Conservation (phyloP, 2,888 invertebrate species). For the Orchesellides sinensis region DNA sequence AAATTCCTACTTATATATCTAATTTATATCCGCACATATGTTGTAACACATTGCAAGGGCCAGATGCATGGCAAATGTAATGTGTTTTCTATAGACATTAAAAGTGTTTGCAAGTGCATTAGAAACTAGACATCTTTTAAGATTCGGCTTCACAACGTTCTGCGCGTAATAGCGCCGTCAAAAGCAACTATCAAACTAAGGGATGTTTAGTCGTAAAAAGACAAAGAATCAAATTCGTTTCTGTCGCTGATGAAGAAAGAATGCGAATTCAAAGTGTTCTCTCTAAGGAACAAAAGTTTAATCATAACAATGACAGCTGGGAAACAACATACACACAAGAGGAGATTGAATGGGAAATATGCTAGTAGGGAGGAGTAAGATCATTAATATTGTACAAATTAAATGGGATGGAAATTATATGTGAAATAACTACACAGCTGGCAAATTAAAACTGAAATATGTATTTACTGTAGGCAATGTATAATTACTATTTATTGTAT, state of each 20-base stretch:
- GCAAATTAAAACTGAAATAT: neutral
- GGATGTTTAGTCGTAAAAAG: neutral
- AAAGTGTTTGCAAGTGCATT: slow-evolving; percentile 6
- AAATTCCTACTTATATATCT: no score
- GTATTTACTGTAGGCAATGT: no score
- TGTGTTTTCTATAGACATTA: slow-evolving; percentile 1
- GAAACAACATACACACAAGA: neutral
- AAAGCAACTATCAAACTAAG: neutral
- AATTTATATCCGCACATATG: no score
- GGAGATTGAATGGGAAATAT: neutral
- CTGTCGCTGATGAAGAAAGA: no score
- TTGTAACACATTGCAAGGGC: no score
- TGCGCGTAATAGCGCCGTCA: neutral
- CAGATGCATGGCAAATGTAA: neutral
- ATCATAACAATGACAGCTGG: slow-evolving; percentile 3
- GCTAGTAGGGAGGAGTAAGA: neutral
- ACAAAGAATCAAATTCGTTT: neutral
- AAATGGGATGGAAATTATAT: slow-evolving; percentile 11
- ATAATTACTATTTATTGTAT: neutral
- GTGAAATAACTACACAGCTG: slow-evolving; percentile 1
- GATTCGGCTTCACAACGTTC: neutral
- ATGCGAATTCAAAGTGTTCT: no score
- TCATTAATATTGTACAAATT: slow-evolving; percentile 3
- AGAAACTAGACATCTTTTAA: slow-evolving; percentile 10
- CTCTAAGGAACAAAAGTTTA: neutral